phyloP scores from a whole-genome alignment of 2,113 vertebrate species.

The Orthonyx spaldingii region DNA sequence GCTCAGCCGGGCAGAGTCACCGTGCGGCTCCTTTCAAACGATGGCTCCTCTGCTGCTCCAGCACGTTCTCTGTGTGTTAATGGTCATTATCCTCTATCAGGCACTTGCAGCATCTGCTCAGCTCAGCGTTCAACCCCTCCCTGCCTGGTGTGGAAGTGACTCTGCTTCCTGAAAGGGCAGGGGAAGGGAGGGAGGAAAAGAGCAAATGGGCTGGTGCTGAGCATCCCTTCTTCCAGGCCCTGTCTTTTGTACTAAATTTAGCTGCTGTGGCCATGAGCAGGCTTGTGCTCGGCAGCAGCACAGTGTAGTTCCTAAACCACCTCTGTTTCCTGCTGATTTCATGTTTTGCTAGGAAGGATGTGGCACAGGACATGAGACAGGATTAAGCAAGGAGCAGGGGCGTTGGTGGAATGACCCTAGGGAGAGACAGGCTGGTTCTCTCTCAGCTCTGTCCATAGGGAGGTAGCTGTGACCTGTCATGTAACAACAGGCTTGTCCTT shows the following conservation, averaged over 20 bases:
- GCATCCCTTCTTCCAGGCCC: not conserved
- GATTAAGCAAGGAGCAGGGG: not conserved
- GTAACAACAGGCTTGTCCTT: not conserved
- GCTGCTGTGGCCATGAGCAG: not conserved
- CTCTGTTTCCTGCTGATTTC: conserved; percentile 61
- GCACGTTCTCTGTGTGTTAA: not conserved
- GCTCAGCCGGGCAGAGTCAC: not conserved
- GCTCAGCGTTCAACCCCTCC: not conserved
- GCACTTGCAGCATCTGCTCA: not conserved
- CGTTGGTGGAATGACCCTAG: not conserved
- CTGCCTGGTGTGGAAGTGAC: not conserved
- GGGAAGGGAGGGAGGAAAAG: not conserved
- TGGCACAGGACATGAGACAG: not conserved
- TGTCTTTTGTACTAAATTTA: not conserved
- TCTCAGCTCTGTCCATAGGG: not conserved
- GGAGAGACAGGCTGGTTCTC: not conserved
- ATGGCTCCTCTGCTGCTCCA: not conserved
- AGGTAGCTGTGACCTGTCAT: not conserved
- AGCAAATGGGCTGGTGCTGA: not conserved
- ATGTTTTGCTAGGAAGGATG: not conserved
- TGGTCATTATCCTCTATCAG: not conserved
- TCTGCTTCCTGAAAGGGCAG: conserved; percentile 2
- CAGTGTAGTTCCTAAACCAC: not conserved
- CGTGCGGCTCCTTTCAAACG: accelerated
- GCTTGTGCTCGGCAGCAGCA: not conserved